Base-by-base conservation (phyloP, 2,888 invertebrate genomes). In the Chrysolina oricalcia region DNA sequence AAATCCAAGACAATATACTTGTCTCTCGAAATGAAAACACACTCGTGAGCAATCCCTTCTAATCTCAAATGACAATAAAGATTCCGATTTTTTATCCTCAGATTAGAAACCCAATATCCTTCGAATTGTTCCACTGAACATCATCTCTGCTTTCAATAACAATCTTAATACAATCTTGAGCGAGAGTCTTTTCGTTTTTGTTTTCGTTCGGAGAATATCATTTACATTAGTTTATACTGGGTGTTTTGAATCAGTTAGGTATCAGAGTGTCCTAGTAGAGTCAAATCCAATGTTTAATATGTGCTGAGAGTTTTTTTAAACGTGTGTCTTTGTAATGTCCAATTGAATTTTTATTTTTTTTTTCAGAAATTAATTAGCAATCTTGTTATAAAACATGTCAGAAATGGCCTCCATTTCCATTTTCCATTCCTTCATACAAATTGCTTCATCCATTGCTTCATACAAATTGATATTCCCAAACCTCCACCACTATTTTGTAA, bases 161-260 rank as follows among this genome's bases (percentile, higher is more conserved):
- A 53, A 68, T 68, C 68, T 68, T 53, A 68, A 68, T 68, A 53
- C 53, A 68, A 68, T 68, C 68, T 68, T 27, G 17, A 68, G 48
- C 9, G 53, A 17, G 53, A 17, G 53, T 53, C 10, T 35, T 40
- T 15, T 59, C 35, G 23, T 23, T 21, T 56, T 56, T 23, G 59
- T 59, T 59, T 59, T 59, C 15, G 8, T 59, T 59, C n/a, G 15
- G 27, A 59, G 53, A 59, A 59, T 59, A 59, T 59, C 59, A 59
- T n/a, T 59, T 59, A 59, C 23, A 27, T 15, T 8, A n/a, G 27
- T 15, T 15, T 35, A 35, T 59, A 35, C 23, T 6, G 59, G n/a
- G 35, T 59, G 23, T 35, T 35, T 59, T 0, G n/a, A 35, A 59
- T 27, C 35, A 8, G 35, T 35, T 35, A 35, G 4, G 8, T 8